phyloP scores from a whole-genome alignment of 1,140 invertebrate species.

The Phymorhynchus buccinoides region DNA sequence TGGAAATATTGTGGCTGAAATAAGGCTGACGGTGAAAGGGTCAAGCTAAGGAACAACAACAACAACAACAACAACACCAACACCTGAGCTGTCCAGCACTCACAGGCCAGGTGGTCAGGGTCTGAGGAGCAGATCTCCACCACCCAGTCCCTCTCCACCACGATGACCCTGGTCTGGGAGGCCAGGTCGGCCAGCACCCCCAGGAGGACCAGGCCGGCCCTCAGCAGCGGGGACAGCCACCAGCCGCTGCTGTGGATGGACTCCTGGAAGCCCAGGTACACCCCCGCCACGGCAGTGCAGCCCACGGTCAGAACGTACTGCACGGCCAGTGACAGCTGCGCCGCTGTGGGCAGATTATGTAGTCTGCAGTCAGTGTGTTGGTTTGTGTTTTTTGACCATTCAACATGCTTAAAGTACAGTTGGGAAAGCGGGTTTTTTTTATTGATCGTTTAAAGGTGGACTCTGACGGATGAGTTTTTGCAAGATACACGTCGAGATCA shows the following conservation, averaged over 20 bases:
- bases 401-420: no score
- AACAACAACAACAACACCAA: no score
- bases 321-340: conserved; percentile 53
- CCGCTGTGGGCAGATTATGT: conserved; percentile 53
- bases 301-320: conserved; percentile 55
- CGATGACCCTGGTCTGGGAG: conserved; percentile 72
- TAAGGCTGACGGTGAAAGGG: no score
- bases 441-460: no score
- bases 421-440: conserved; percentile 40
- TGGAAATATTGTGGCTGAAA: no score
- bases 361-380: no score
- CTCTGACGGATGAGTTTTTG: no score
- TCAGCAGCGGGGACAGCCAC: conserved; percentile 35
- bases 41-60: background rate
- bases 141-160: conserved; percentile 76
- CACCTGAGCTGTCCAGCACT: conserved; percentile 23
- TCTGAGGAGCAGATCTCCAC: conserved; percentile 68
- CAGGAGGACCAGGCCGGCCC: conserved; percentile 56
- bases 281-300: conserved; percentile 52
- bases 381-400: no score
- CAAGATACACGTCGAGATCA: no score
- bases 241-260: conserved; percentile 31
- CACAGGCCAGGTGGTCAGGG: conserved; percentile 55
- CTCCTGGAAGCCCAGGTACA: conserved; percentile 43
- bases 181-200: conserved; percentile 61